Base-by-base conservation (phyloP, 2,113 vertebrate genomes). In the Empidonax traillii region DNA sequence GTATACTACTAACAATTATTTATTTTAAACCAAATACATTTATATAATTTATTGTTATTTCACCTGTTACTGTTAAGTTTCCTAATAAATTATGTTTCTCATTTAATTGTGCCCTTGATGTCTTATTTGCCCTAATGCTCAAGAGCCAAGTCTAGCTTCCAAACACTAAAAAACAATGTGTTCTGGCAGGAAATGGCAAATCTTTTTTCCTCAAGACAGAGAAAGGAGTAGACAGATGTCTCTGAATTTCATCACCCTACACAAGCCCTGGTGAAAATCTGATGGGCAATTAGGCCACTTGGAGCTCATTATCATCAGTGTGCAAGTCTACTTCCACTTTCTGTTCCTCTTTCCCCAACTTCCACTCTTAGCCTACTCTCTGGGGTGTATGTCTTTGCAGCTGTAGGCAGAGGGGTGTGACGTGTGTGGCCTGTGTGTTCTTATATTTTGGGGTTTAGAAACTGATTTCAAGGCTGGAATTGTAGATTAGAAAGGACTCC, bases 51-150 rank as follows among this genome's bases (percentile, higher is more conserved):
- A 82, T 71, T 24, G 44, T 18, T 33, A 80, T 67, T 52, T 75
- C 12, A 81, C 18, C 6, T 65, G 14, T 19, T 51, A 72, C 0
- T 0, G 35, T 69, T 24, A 77, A 46, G 27, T 58, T 76, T 78
- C 24, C 27, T 67, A 72, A 96, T 96, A 96, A 95, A 97, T 28
- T 78, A 53, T 75, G 10, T 73, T 92, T 87, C n/a, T 79, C 11
- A 12, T 58, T 71, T 35, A 17, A 17, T 41, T 59, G 6, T 79
- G 43, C 65, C 46, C 39, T 68, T 55, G 27, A 11, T 65, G 30
- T 71, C 24, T 62, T 71, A 49, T 43, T 84, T 81, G 10, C 6
- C 20, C 17, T 69, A 52, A 61, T 59, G 18, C 3, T 69, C 25
- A 79, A 91, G 14, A 89, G 10, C 9, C 20, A 78, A 49, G 17